Evolutionary conservation across 2,113 vertebrate genomes (phyloP), one percentile per base, ranked within the genome.

Genomic region (Hypomesus transpacificus): DNA sequence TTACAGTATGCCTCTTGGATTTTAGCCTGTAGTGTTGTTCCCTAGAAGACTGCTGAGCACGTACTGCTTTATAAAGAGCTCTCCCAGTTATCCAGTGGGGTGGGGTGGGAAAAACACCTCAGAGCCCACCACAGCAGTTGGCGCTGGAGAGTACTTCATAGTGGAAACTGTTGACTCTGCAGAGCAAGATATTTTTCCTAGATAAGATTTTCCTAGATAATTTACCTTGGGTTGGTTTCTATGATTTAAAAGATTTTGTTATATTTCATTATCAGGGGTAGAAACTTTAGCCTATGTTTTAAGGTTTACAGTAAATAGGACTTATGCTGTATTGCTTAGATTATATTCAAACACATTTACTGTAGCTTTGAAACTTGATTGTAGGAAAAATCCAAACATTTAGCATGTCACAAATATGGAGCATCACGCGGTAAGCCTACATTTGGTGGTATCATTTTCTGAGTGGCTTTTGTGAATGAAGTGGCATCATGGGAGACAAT

Each of bases 61-160:
- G 82, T 58, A 69, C 79, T 75, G 73, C 74, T 80, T 73, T 80
- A 79, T 52, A 79, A 64, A 82, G 72, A 84, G 22, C 74, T 73
- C 69, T 79, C 74, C 69, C 73, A 39, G 50, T 50, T 79, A 75
- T 84, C 79, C 75, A 68, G 67, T 24, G 57, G 57, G 68, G 69
- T 26, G 14, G 18, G 14, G 24, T 24, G 46, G 68, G 58, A 24
- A 17, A 18, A 59, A 67, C 18, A 50, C 63, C 13, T 70, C 7
- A 56, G 54, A 18, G 54, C 18, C 54, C 17, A 13, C n/a, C 26
- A 61, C 66, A 67, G 53, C 68, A 67, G 20, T 70, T 46, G 5
- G 51, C 51, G 16, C 68, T 61, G 16, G 21, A 28, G 57, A 52
- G 58, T 56, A 46, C 31, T 22, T 46, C 28, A 39, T 22, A 8